Conservation (phyloP, 2,888 invertebrate species). For the Nowickia ferox region DNA sequence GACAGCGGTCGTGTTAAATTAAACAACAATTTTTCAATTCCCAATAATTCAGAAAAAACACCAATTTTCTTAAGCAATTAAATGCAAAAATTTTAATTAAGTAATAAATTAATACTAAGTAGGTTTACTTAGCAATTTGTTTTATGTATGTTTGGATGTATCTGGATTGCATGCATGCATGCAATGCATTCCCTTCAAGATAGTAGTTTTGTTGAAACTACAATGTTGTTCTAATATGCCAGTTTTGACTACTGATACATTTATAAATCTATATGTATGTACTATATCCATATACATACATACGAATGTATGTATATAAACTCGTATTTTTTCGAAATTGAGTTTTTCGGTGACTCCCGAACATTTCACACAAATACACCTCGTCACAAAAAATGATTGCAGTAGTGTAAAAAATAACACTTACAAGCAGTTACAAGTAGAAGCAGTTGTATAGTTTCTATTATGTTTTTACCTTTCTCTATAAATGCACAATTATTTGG, state of each 20-base stretch:
- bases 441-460: no score
- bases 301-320: no score
- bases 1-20: constrained; percentile 65
- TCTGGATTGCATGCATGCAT: neutral
- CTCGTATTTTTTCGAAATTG: no score
- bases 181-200: neutral
- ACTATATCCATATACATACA: neutral
- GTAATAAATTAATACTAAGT: constrained; percentile 66
- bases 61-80: constrained; percentile 54
- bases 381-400: no score
- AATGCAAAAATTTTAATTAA: constrained; percentile 64
- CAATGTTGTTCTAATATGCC: neutral
- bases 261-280: neutral
- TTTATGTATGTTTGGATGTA: neutral
- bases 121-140: constrained; percentile 15
- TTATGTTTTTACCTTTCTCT: no score
- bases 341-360: no score
- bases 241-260: neutral
- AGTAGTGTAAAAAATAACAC: no score
- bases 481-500: no score
- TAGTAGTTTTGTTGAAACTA: neutral
- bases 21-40: constrained; percentile 55
- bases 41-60: constrained; percentile 60
- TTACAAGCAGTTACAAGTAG: no score
- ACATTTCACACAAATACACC: no score